Base-by-base conservation (phyloP, 2,797 vertebrate species). In the Onychomys leucogaster region DNA sequence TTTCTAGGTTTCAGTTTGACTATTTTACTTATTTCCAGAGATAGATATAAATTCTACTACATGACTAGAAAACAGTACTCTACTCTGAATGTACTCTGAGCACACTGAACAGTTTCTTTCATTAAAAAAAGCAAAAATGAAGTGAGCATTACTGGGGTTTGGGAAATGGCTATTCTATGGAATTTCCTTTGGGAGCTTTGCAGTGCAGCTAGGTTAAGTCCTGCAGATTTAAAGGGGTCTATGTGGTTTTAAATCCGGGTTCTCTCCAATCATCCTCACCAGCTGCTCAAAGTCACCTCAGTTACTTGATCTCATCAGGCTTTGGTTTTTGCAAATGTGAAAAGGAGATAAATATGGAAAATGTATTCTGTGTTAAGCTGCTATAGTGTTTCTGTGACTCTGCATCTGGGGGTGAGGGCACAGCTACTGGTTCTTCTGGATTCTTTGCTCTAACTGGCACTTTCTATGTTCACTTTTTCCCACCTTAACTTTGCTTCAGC, bases 311-410 rank as follows among this genome's bases (percentile, higher is more conserved):
- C 13, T 71, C 59, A 89, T 87, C 14, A 57, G 16, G 19, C 23
- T 8, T 86, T 5, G 11, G 34, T 63, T 89, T 90, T 82, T n/a
- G 29, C 12, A 89, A 37, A 55, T 52, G 6, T 88, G 59, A 81
- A 95, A 91, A 77, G 34, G 32, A 65, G n/a, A 34, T 61, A 8
- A 78, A 92, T 92, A 59, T 59, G 41, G 34, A 89, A 92, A 92
- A 17, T 61, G 34, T 13, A 5, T 49, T 88, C 14, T 46, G 61
- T 5, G 14, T 37, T 80, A 88, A 80, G 41, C 32, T 77, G 23
- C 3, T 78, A 19, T 69, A 7, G 49, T 37, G 37, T 63, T 77
- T 76, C 80, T 91, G 69, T 87, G 34, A 75, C 85, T 82, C 29
- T 76, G 37, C 4, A 37, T 9, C 4, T 0, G 1, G 32, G 34